Percentiles rank a stretch among this genome's conserved stretches.
phyloP scores from a whole-genome alignment of 1,140 invertebrate species.

The Eupristina koningsbergeri region DNA sequence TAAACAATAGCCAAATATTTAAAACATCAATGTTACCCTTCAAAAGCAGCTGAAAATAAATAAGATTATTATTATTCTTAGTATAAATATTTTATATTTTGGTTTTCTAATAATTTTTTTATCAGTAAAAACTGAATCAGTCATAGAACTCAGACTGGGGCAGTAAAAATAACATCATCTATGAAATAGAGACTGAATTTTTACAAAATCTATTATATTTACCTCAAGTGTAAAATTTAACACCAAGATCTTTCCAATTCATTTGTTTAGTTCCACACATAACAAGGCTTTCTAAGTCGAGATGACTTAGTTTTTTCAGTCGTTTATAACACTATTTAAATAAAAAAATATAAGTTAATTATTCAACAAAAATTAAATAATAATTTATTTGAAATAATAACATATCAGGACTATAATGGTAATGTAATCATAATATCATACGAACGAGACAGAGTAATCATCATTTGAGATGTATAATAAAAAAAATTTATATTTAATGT shows the following conservation, averaged over 20 bases:
- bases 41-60: conserved; percentile 11
- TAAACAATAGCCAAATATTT: not conserved
- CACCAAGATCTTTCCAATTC: too few relatives aligned
- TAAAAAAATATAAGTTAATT: conserved; percentile 10
- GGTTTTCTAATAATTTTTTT: not conserved
- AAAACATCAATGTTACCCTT: not conserved
- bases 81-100: not conserved
- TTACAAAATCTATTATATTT: not conserved
- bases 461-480: not conserved
- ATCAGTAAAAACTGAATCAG: conserved; percentile 56
- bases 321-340: not conserved
- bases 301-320: not conserved
- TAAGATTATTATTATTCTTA: not conserved
- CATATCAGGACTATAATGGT: conserved; percentile 20
- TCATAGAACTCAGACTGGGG: conserved; percentile 66
- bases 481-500: not conserved
- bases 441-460: conserved; percentile 46
- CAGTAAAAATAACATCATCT: conserved; percentile 58
- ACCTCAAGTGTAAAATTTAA: too few relatives aligned
- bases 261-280: too few relatives aligned
- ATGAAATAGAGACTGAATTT: not conserved
- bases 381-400: not conserved
- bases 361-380: not conserved
- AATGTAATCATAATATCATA: conserved; percentile 47
- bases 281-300: too few relatives aligned